Evolutionary conservation across 2,113 vertebrate species (phyloP), one percentile per base, ranked within the genome.

Genomic region (Illadopsis cleaveri): DNA sequence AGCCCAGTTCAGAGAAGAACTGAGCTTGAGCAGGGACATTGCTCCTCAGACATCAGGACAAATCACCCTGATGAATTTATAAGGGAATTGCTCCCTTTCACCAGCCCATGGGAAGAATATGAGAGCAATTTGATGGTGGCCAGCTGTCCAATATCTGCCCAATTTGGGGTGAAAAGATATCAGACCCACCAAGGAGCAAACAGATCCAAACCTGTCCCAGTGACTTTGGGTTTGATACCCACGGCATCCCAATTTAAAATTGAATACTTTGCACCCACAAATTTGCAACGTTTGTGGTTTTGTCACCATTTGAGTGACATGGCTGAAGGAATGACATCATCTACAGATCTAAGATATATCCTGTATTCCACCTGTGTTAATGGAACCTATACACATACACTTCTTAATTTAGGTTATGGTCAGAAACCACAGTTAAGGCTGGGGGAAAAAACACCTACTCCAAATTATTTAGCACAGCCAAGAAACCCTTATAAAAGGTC

Each of bases 401-500:
- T 21, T 91, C 68, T 84, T 33, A 80, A 89, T 56, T 80, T 77
- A 82, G 82, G 53, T 47, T 92, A 76, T 77, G 89, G 79, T 93
- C 64, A 92, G 56, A 93, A 97, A 96, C 94, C 84, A 88, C 89
- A 83, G 51, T 28, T 21, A 47, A 50, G 66, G 30, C 2, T 84
- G 81, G 75, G 77, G 73, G 40, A 77, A 92, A 92, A 90, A 84
- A 4, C 86, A 95, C 90, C 70, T 94, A 84, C 94, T 91, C 25
- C 68, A 58, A 7, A 37, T 40, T 60, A 86, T 88, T 58, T 88
- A 88, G 82, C 89, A 60, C 95, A 90, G 40, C 64, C 40, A 45
- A 89, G 62, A 64, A 96, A 53, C 62, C 42, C 61, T 80, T 96
- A 96, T 96, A 97, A 96, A 96, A 93, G 50, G 69, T 83, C 82